These are phyloP conservation scores for Pseudomyrmex flavicornis DNA, from an alignment of 1,140 invertebrate species.

Conservation along the genomic window DNA sequence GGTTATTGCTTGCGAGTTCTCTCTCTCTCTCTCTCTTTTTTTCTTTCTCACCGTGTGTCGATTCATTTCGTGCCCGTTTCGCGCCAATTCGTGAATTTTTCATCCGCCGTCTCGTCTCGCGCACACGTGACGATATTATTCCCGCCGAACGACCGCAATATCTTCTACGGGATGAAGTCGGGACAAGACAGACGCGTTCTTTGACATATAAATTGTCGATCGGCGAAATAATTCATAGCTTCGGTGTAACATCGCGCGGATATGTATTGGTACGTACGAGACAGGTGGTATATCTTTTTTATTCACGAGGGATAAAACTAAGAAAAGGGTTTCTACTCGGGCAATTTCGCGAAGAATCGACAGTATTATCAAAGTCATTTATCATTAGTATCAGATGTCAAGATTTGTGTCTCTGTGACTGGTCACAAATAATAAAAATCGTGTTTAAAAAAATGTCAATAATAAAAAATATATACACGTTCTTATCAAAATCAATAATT, in stretches of 20 bases:
- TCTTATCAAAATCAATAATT: too few species aligned
- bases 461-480: too few species aligned
- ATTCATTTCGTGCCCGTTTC: constrained; percentile 44
- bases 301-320: not conserved
- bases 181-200: constrained; percentile 27
- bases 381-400: too few species aligned
- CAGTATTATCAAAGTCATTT: not conserved
- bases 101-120: not conserved
- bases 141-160: constrained; percentile 18
- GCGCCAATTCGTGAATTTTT: constrained; percentile 56
- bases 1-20: constrained; percentile 41
- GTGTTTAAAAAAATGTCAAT: too few species aligned
- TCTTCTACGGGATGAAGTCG: not conserved
- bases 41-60: constrained; percentile 21
- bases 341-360: not conserved
- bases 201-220: constrained; percentile 50
- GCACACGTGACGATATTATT: constrained; percentile 32
- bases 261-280: not conserved
- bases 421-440: too few species aligned
- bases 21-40: not conserved
- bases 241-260: not conserved
- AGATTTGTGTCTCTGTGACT: too few species aligned
- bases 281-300: not conserved
- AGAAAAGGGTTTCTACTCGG: not conserved
- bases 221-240: constrained; percentile 39